Evolutionary conservation across 2,113 vertebrate genomes (phyloP), one percentile per base, ranked within the genome.

Genomic region (Sapajus apella): DNA sequence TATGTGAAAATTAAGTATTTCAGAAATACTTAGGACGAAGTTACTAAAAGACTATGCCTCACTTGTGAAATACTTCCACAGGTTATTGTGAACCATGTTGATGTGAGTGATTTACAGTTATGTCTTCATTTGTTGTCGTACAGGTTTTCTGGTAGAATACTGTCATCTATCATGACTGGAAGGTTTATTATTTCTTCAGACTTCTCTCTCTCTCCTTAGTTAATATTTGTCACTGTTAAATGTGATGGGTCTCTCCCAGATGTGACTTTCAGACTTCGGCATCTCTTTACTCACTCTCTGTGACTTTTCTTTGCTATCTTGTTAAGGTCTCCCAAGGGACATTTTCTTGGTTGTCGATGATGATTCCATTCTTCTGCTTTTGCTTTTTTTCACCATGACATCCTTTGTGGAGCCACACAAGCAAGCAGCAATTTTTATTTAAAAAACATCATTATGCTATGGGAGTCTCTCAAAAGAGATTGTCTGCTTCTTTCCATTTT

Each of bases 91-190:
- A 50, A 23, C 37, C 0, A 8, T 56, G n/a, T 23, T 87, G 80
- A 37, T 70, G 45, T 14, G 52, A 61, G 23, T 76, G 84, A 77
- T 92, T 87, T 90, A 90, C 23, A 37, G 18, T 52, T 61, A 17
- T n/a, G 40, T 77, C 52, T 84, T 90, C 47, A 23, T 88, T 64
- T 94, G 13, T 82, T 88, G 58, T 58, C 61, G 81, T 52, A 32
- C 16, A 73, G 77, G 20, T 52, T 66, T 95, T 40, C 58, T 73
- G 43, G 37, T 52, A 6, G 21, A 94, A 92, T 18, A n/a, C 37
- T 83, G 89, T 92, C 90, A 92, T 96, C 93, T 43, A 40, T 95
- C 80, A 72, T 16, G 9, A 32, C 27, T 72, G 35, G 87, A 70
- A 86, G 35, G 17, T 79, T 56, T 66, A 70, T 88, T 88, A 45